Evolutionary conservation across 1,140 invertebrate genomes (phyloP).

Genomic region (Nomia melanderi): DNA sequence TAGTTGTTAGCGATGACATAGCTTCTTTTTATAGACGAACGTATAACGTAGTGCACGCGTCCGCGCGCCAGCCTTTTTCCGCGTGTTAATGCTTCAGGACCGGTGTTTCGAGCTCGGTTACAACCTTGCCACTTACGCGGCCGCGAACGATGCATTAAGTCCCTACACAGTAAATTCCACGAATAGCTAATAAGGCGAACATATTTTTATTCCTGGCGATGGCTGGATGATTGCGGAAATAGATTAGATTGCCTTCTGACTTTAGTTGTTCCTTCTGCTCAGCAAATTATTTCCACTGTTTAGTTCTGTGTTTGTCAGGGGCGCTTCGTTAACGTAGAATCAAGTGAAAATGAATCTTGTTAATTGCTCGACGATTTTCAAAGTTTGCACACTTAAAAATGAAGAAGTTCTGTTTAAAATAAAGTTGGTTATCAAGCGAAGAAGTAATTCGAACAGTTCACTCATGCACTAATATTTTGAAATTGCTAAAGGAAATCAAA

Average conservation of each 20-base stretch:
- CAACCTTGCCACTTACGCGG: not conserved
- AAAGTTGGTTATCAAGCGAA: no score
- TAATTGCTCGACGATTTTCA: no score
- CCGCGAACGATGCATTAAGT: not conserved
- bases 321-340: no score
- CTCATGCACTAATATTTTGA: no score
- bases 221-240: no score
- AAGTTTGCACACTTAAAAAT: no score
- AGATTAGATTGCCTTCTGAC: not conserved
- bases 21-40: constrained; percentile 73
- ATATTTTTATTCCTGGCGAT: not conserved
- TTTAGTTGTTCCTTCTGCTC: not conserved
- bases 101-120: not conserved
- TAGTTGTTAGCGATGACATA: constrained; percentile 66
- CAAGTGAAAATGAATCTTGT: no score
- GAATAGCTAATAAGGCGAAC: not conserved
- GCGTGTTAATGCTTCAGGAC: constrained; percentile 20
- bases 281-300: no score
- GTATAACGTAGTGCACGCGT: constrained; percentile 41
- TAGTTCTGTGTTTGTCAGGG: no score
- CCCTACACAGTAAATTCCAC: not conserved
- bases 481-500: no score
- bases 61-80: constrained; percentile 14
- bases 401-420: no score
- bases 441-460: no score